Evolutionary conservation across 2,888 invertebrate species (phyloP), one percentile per base, ranked within the genome.

Genomic region (Limenitis camilla): DNA sequence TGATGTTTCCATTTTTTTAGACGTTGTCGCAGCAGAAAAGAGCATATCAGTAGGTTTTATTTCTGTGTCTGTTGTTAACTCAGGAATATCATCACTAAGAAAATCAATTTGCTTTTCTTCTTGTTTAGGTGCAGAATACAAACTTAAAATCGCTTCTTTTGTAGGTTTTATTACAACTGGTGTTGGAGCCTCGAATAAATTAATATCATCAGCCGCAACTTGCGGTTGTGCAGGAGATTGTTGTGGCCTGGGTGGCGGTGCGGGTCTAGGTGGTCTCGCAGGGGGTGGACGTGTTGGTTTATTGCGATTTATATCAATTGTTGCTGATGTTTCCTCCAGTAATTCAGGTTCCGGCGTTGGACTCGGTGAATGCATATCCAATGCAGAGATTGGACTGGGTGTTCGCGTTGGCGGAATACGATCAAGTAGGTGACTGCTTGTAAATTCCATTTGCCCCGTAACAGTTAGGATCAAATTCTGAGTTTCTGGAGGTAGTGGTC

Each of bases 381-480:
- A 86, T 85, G 94, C 93, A 7, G 95, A 92, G 0, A 95, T 93
- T 0, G 96, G 96, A 74, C 95, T 96, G 0, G 96, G 96, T 1
- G 95, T 94, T 61, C 96, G 90, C 0, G 95, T 96, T 5, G 92
- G 94, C 47, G 95, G 94, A 56, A 96, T 91, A 55, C 95, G 91
- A 63, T 95, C 94, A 51, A 96, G 78, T 48, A 96, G 81, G 69
- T 95, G 93, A 4, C 94, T 93, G 64, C 96, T 96, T 0, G 95
- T 94, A 45, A 94, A 94, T 69, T 96, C 95, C 92, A 96, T 91
- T 51, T 94, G 95, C 2, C 94, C 96, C 35, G 96, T 95, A 1
- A 96, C 96, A 32, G 94, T 94, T 61, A 93, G 89, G 43, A 96
- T 92, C 27, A 96, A 84, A 69, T 95, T 94, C 81, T 96, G 94